Evolutionary conservation across 2,113 vertebrate species (phyloP), one percentile per base, ranked within the genome.

Genomic region (Thryonomys swinderianus): DNA sequence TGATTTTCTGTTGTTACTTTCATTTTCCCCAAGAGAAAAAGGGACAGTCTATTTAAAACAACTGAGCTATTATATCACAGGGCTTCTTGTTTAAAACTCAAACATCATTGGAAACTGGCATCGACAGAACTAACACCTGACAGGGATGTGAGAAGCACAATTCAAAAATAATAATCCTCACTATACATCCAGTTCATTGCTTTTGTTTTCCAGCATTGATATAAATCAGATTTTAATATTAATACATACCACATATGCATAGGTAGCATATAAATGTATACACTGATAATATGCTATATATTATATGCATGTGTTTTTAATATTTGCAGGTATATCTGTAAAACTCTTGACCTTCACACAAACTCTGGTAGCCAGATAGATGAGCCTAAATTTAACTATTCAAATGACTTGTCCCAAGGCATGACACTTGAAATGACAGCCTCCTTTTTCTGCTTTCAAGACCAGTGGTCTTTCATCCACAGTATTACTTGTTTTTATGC

Each of bases 11-110:
- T 48, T 71, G 62, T 85, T 83, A 62, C 89, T 94, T 97, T 95
- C 79, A 79, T 94, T 84, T 93, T 88, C 80, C 91, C 93, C 93
- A 76, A 90, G 91, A 88, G 85, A 66, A 94, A 45, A 94, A 71
- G 83, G 89, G 86, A 85, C 74, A 76, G 62, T 94, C 79, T 79
- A 84, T 69, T 95, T 92, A 95, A 91, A 85, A 95, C 83, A 94
- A 88, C 62, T 37, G 74, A 95, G 74, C 89, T 94, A 23, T 84
- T 74, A 73, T 88, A 92, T 90, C 93, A 73, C 84, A 51, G 53
- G 0, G 4, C 80, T 86, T 91, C 95, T 87, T 91, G 74, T 74
- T 93, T 94, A 96, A 95, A 96, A 87, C 62, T 51, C 85, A 85
- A 88, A 80, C 4, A 0, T 89, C 94, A 51, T 0, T 71, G 80